Evolutionary conservation across 2,113 vertebrate genomes (phyloP), one percentile per base, ranked within the genome.

Genomic region (Myiopsitta monachus): DNA sequence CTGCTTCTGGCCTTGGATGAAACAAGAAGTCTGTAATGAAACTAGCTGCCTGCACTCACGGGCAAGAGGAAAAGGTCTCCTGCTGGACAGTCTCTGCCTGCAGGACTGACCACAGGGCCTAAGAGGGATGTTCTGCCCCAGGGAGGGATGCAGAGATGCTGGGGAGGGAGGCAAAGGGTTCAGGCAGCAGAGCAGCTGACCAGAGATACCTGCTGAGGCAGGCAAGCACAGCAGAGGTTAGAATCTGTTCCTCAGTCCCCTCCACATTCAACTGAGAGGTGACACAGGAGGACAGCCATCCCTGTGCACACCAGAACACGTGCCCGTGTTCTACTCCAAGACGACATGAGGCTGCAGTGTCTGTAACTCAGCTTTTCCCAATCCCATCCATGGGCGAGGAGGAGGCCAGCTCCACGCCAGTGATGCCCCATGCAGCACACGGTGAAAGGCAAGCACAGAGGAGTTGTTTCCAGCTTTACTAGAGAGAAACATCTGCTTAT

Each of bases 401-500:
- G 39, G 11, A 79, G 33, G 33, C 39, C 2, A 0, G 78, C 82
- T 62, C 47, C 52, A 7, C 0, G 23, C 11, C 15, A 49, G 70
- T n/a, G 55, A 64, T 19, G 68, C 43, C 51, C 4, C 6, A 39
- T 39, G 57, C 68, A 62, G 72, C 44, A 24, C 36, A 57, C 0
- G 2, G 41, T 0, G 1, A 47, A 87, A 75, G 38, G 44, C 2
- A 5, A 39, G 44, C 49, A 57, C 0, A 5, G n/a, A 63, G 33
- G 66, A 55, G 62, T 1, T 4, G 9, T 21, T 85, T 31, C 78
- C 85, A 91, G 81, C 70, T 79, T 44, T 31, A 30, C 44, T 27
- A 57, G 87, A 69, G 66, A 87, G 41, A 39, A 95, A 85, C 93
- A 91, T 79, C 91, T 94, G 91, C 44, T 84, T 7, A 28, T 87